Conservation (phyloP, 2,888 invertebrate genomes). For the Acronicta leporina region DNA sequence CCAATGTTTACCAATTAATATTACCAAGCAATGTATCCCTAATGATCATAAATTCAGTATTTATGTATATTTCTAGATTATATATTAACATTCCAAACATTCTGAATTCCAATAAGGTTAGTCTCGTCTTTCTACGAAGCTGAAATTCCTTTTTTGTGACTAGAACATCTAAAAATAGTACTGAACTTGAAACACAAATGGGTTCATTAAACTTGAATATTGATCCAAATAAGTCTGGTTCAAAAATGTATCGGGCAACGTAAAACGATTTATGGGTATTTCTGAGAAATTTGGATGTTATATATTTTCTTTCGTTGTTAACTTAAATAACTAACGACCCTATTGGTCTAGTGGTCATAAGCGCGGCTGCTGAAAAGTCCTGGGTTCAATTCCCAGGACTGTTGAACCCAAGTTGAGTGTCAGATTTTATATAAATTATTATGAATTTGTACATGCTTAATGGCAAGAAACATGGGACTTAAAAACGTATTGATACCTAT, state of each 20-base stretch:
- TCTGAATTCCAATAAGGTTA: not conserved
- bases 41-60: not conserved
- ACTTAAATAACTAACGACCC: not conserved
- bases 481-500: too few relatives aligned
- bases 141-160: constrained; percentile 12
- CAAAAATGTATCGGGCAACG: not conserved
- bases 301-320: not conserved
- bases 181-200: not conserved
- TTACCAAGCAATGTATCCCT: not conserved
- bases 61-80: not conserved
- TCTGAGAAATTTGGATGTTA: not conserved
- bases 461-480: too few relatives aligned
- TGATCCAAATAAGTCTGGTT: not conserved
- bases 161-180: not conserved
- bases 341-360: too few relatives aligned
- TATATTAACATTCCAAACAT: not conserved
- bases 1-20: too few relatives aligned
- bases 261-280: too few relatives aligned
- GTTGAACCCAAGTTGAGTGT: too few relatives aligned
- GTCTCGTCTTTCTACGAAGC: constrained; percentile 5
- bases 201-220: not conserved
- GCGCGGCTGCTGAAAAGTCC: too few relatives aligned
- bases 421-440: too few relatives aligned
- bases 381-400: too few relatives aligned
- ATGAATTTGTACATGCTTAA: too few relatives aligned